These are phyloP conservation scores for Scaptomyza tumidula DNA, from an alignment of 2,888 invertebrate genomes.

Conservation along the genomic window DNA sequence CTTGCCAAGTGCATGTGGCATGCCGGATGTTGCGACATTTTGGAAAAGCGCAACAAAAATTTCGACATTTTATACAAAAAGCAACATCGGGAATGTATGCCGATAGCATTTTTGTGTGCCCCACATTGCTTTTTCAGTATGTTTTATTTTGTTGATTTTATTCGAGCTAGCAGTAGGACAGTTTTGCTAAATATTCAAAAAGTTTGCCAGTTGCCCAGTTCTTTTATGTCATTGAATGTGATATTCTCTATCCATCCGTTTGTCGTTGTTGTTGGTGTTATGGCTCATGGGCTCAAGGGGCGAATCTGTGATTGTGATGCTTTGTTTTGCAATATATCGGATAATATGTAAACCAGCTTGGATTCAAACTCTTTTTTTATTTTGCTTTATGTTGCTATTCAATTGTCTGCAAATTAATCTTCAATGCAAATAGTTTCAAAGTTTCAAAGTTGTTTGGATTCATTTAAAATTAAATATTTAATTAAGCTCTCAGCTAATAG, in stretches of 20 bases:
- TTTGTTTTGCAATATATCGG: constrained; percentile 9
- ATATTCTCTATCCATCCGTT: constrained; percentile 38
- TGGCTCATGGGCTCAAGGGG: constrained; percentile 11
- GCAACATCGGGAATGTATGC: constrained; percentile 41
- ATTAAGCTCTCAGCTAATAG: not conserved
- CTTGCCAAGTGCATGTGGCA: constrained; percentile 67
- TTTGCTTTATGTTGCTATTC: not conserved
- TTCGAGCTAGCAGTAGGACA: constrained; percentile 27
- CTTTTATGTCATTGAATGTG: constrained; percentile 45
- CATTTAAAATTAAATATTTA: not conserved
- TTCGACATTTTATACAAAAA: constrained; percentile 61
- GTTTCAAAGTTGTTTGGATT: not conserved
- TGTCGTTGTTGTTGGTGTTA: constrained; percentile 2
- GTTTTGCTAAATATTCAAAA: constrained; percentile 66
- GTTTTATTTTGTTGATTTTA: constrained; percentile 10
- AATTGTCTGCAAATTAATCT: constrained; percentile 1
- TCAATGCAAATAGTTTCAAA: not conserved
- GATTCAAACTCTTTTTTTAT: not conserved
- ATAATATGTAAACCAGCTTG: not conserved
- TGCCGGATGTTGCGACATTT: constrained; percentile 72
- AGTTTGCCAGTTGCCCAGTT: constrained; percentile 41
- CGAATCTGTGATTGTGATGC: constrained; percentile 40
- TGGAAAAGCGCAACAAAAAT: constrained; percentile 66
- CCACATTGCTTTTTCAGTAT: constrained; percentile 31
- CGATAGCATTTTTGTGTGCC: constrained; percentile 48